Evolutionary conservation across 1,140 invertebrate genomes (phyloP), one percentile per base, ranked within the genome.

Genomic region (Platyscapa corneri): DNA sequence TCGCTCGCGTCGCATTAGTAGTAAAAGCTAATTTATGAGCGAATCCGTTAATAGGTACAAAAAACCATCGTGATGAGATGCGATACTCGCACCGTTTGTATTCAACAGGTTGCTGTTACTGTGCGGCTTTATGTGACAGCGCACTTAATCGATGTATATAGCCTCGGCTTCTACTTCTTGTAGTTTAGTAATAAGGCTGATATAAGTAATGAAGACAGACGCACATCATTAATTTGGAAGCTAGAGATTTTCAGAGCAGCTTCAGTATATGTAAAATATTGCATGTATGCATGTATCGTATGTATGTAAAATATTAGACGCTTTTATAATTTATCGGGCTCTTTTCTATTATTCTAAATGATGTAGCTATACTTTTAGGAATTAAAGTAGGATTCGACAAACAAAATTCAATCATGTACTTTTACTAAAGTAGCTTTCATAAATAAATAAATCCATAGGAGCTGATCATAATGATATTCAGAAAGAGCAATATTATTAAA

Each of bases 21-120:
- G 67, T 82, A 74, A 72, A 72, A 82, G 80, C 76, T 83, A 64
- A 83, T 83, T 83, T 83, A 83, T 49, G 34, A 49, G 32, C 82
- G 82, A 49, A 76, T 76, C 3, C 39, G 27, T 30, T 42, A 83
- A 83, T 65, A 46, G 39, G 82, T 42, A 76, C 67, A 76, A 76
- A 76, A 83, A 75, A 65, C 0, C 30, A 16, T 23, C 23, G 65
- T 49, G 70, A 74, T 39, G 67, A 82, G 32, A 60, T 34, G 70
- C 49, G 81, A 16, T 75, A 39, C 49, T 8, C 37, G n/a, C 16
- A 7, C 3, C 67, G 56, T 10, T 53, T 53, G 49, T 53, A 65
- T 83, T 74, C 82, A 65, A 76, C 80, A 82, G 72, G 70, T 75
- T 76, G 72, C 81, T 60, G 16, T 20, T 46, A 6, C 60, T 27